Percentiles rank a stretch among this genome's conserved stretches.
phyloP scores from a whole-genome alignment of 2,113 vertebrate species.

The Hemiprocne comata region DNA sequence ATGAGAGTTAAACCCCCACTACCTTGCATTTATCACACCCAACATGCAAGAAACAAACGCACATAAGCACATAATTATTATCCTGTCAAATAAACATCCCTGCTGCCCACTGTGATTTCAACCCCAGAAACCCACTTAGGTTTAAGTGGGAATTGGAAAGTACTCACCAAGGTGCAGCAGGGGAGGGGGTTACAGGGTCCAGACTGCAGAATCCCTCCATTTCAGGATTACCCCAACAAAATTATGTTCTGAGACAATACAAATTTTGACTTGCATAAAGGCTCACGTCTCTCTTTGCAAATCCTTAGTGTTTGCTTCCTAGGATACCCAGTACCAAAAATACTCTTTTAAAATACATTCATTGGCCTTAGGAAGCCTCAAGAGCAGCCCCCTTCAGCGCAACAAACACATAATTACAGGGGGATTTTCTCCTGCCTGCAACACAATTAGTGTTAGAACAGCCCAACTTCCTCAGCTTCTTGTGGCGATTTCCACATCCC shows the following conservation, averaged over 20 bases:
- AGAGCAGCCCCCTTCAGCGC: neutral
- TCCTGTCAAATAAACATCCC: neutral
- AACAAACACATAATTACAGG: neutral
- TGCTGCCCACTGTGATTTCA: neutral
- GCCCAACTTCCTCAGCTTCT: neutral
- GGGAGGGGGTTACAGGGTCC: neutral
- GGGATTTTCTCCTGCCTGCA: neutral
- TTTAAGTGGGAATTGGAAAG: neutral
- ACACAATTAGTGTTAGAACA: neutral
- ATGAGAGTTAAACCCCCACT: neutral
- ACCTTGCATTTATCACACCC: neutral
- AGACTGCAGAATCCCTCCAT: neutral
- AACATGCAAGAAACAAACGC: neutral
- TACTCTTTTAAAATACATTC: fast-evolving
- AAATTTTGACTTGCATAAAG: neutral
- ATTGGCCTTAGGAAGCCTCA: neutral
- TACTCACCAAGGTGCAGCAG: neutral
- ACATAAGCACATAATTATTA: neutral
- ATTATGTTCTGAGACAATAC: neutral
- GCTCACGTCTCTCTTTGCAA: neutral
- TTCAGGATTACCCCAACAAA: neutral
- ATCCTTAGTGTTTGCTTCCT: neutral
- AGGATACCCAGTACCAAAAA: neutral
- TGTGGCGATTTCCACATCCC: neutral
- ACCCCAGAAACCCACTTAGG: neutral